Evolutionary conservation across 2,888 invertebrate genomes (phyloP).

Genomic region (Fragum whitleyi): DNA sequence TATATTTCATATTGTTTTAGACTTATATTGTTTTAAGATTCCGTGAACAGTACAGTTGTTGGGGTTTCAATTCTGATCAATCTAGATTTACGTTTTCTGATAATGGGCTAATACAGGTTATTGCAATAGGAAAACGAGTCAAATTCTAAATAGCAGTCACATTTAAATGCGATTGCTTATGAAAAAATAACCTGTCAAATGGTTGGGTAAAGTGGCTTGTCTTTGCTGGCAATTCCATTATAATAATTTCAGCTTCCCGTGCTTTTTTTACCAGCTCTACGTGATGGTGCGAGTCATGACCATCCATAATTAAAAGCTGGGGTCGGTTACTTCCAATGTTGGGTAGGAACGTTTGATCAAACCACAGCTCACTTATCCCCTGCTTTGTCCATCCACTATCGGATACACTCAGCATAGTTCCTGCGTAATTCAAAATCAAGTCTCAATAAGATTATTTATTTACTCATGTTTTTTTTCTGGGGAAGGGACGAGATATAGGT

Average conservation of each 20-base stretch:
- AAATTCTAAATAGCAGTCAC: too few species aligned
- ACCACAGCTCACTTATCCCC: conserved; percentile 44
- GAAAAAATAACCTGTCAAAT: conserved; percentile 28
- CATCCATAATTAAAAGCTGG: conserved; percentile 27
- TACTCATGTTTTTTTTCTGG: too few species aligned
- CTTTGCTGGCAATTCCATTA: conserved; percentile 38
- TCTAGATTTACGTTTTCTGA: too few species aligned
- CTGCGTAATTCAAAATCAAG: not conserved
- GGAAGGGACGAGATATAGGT: too few species aligned
- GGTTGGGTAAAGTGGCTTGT: conserved; percentile 38
- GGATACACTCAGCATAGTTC: conserved; percentile 33
- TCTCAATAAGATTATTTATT: too few species aligned
- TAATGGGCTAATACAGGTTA: too few species aligned
- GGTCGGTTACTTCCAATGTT: conserved; percentile 39
- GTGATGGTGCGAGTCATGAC: conserved; percentile 39
- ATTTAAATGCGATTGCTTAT: too few species aligned
- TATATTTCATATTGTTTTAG: too few species aligned
- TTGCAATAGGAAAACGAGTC: too few species aligned
- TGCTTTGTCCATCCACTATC: conserved; percentile 45
- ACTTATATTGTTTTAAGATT: too few species aligned
- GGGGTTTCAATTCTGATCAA: too few species aligned
- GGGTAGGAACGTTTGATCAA: conserved; percentile 24
- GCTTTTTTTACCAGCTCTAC: conserved; percentile 33
- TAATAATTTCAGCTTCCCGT: conserved; percentile 24
- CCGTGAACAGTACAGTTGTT: too few species aligned